A percentile compares a stretch with the other conserved stretches of the same genome.
Evolutionary conservation across 2,113 vertebrate genomes (phyloP).

Genomic region (Piprites chloris): DNA sequence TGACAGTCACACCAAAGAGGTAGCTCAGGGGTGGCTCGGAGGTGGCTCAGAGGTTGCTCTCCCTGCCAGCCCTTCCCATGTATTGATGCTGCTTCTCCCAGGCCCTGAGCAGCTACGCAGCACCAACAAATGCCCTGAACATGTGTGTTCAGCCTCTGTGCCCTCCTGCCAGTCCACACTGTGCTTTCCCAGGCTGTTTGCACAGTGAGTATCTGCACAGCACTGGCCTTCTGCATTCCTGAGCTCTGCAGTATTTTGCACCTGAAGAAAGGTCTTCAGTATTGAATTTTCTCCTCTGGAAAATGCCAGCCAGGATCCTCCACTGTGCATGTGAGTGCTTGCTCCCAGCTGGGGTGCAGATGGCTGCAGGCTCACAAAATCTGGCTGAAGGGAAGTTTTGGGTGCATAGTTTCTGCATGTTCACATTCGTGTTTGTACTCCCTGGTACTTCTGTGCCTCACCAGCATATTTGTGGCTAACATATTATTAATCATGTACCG

Average conservation of each 20-base stretch:
- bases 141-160: accelerated
- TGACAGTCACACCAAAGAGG: accelerated
- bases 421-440: not conserved
- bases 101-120: not conserved
- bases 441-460: not conserved
- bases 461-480: not conserved
- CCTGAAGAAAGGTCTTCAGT: not conserved
- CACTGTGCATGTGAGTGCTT: accelerated
- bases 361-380: not conserved
- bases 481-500: not conserved
- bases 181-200: not conserved
- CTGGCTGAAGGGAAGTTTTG: not conserved
- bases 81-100: not conserved
- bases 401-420: not conserved
- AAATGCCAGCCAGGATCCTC: not conserved
- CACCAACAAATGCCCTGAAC: accelerated
- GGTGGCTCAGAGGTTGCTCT: too few species aligned
- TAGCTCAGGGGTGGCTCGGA: not conserved
- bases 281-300: not conserved
- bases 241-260: not conserved
- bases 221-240: not conserved
- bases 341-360: not conserved
- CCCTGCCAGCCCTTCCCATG: not conserved
- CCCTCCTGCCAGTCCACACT: not conserved
- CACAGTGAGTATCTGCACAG: not conserved